Percentiles rank a stretch among this genome's conserved stretches.
Conservation (phyloP, 2,797 vertebrate species). For the Muraenolepis orangiensis region DNA sequence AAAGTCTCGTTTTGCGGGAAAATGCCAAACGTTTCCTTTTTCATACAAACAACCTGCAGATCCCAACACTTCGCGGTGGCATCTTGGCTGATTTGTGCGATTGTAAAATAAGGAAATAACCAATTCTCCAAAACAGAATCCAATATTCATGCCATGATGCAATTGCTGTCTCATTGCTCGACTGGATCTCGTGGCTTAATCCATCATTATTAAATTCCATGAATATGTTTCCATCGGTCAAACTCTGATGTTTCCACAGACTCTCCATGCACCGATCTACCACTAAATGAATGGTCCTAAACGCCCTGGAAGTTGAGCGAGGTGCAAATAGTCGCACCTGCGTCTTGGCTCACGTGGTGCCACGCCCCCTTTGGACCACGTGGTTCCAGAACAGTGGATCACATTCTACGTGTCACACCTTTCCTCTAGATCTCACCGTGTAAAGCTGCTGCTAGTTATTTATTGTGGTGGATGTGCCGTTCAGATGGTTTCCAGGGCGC, state of each 20-base stretch:
- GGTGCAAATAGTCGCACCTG: not conserved
- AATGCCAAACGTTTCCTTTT: not conserved
- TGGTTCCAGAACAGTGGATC: constrained; percentile 11
- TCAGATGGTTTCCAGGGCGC: constrained; percentile 29
- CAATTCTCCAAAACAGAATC: not conserved
- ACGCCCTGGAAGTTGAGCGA: not conserved
- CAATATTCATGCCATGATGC: not conserved
- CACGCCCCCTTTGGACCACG: not conserved
- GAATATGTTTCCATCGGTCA: not conserved
- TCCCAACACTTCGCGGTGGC: not conserved
- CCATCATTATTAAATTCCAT: not conserved
- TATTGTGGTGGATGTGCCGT: constrained; percentile 60
- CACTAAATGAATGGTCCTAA: not conserved
- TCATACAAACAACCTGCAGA: not conserved
- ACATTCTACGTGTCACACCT: constrained; percentile 40
- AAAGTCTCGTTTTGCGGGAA: no score
- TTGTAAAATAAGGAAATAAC: not conserved
- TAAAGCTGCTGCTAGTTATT: constrained; percentile 53
- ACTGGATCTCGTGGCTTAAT: not conserved
- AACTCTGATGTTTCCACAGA: not conserved
- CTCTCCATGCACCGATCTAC: not conserved
- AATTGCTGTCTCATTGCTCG: not conserved
- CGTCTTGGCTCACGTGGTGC: not conserved
- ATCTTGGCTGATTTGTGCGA: not conserved
- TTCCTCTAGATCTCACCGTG: constrained; percentile 32